Conservation (phyloP, 2,113 vertebrate species). For the Lasiurus cinereus region DNA sequence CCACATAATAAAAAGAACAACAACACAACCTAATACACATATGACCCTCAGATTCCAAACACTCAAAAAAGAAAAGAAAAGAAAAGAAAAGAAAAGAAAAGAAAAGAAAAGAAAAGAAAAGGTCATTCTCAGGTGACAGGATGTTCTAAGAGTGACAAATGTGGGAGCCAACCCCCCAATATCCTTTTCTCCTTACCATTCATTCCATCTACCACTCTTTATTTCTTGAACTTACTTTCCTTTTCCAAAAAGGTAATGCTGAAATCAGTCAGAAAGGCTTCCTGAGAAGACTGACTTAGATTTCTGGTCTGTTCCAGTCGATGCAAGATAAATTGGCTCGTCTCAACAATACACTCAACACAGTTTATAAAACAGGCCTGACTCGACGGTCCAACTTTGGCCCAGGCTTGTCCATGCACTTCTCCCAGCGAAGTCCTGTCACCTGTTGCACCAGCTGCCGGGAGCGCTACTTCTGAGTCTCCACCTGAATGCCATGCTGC, state of each 20-base stretch:
- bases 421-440: slow-evolving; percentile 98
- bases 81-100: slow-evolving; percentile 47
- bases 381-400: slow-evolving; percentile 95
- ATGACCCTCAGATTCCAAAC: not conserved
- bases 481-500: slow-evolving; percentile 96
- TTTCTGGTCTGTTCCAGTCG: slow-evolving; percentile 97
- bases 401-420: slow-evolving; percentile 98
- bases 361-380: slow-evolving; percentile 97
- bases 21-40: slow-evolving; percentile 63
- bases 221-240: slow-evolving; percentile 77
- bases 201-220: slow-evolving; percentile 26
- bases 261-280: slow-evolving; percentile 91
- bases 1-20: not conserved
- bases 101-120: slow-evolving; percentile 36
- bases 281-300: slow-evolving; percentile 92
- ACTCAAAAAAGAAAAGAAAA: slow-evolving; percentile 22
- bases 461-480: slow-evolving; percentile 97
- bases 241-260: slow-evolving; percentile 45
- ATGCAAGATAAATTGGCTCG: slow-evolving; percentile 98
- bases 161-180: not conserved
- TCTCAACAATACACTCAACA: slow-evolving; percentile 97
- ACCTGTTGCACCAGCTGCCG: slow-evolving; percentile 97
- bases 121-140: slow-evolving; percentile 45
- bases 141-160: slow-evolving; percentile 12
- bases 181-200: slow-evolving; percentile 59